Conservation (phyloP, 2,113 vertebrate species). For the Plotosus lineatus region DNA sequence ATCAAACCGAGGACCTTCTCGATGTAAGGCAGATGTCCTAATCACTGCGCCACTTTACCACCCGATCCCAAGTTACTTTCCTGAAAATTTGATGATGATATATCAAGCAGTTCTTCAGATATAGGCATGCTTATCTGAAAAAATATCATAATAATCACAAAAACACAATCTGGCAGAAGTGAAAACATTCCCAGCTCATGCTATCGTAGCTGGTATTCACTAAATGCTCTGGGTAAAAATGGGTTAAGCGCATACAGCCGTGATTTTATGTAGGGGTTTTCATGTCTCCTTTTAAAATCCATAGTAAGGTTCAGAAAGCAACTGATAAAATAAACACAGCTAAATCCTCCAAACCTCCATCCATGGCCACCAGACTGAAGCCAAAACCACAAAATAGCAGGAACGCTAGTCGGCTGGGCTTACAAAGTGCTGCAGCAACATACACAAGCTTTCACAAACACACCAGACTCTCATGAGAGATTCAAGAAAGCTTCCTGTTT, state of each 20-base stretch:
- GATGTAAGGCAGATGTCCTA: too few relatives aligned
- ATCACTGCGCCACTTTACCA: too few relatives aligned
- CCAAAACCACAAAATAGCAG: slow-evolving; percentile 32
- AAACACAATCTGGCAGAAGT: too few relatives aligned
- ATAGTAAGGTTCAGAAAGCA: neutral
- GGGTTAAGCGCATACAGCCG: neutral
- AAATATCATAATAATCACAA: too few relatives aligned
- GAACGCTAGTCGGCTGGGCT: neutral
- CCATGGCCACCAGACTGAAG: neutral
- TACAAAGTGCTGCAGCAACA: neutral
- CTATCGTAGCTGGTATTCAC: too few relatives aligned
- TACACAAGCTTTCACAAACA: neutral
- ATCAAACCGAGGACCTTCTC: too few relatives aligned
- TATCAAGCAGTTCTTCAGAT: too few relatives aligned
- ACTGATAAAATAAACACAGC: slow-evolving; percentile 22
- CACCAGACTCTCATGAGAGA: neutral
- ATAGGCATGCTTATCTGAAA: too few relatives aligned
- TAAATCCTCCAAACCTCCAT: neutral
- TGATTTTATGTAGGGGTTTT: neutral
- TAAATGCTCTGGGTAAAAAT: too few relatives aligned
- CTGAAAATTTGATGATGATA: too few relatives aligned
- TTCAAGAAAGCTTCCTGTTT: slow-evolving; percentile 17
- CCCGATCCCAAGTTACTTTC: too few relatives aligned
- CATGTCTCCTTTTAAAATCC: neutral
- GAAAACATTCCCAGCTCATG: too few relatives aligned